Conservation (phyloP, 2,797 vertebrate species). For the Argya squamiceps region DNA sequence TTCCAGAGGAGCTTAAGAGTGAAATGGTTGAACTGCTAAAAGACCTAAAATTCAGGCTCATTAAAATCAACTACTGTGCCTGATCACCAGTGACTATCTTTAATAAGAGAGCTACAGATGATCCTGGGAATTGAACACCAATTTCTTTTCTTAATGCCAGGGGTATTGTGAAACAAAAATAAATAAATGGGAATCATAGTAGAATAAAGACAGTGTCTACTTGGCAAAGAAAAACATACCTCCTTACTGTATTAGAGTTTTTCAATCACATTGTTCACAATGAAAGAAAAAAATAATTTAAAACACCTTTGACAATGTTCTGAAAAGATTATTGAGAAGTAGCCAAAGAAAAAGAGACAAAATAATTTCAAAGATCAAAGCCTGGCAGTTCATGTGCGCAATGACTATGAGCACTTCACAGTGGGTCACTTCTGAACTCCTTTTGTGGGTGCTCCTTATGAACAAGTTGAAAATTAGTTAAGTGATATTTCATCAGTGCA, state of each 20-base stretch:
- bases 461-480: neutral
- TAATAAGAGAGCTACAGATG: conserved; percentile 47
- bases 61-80: conserved; percentile 49
- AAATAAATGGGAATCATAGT: conserved; percentile 49
- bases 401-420: neutral
- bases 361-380: neutral
- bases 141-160: conserved; percentile 58
- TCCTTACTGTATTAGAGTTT: neutral
- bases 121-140: conserved; percentile 59
- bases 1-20: conserved; percentile 38
- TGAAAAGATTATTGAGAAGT: neutral
- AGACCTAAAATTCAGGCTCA: conserved; percentile 49
- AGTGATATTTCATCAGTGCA: neutral
- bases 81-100: conserved; percentile 51
- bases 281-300: conserved; percentile 21
- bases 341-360: neutral
- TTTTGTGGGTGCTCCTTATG: neutral
- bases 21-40: conserved; percentile 36
- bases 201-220: conserved; percentile 21
- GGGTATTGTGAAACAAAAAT: conserved; percentile 61
- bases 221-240: conserved; percentile 33
- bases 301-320: neutral
- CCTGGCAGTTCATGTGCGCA: neutral
- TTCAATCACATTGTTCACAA: neutral
- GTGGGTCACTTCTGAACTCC: neutral